Evolutionary conservation across 2,797 vertebrate genomes (phyloP).

Genomic region (Limosa lapponica): DNA sequence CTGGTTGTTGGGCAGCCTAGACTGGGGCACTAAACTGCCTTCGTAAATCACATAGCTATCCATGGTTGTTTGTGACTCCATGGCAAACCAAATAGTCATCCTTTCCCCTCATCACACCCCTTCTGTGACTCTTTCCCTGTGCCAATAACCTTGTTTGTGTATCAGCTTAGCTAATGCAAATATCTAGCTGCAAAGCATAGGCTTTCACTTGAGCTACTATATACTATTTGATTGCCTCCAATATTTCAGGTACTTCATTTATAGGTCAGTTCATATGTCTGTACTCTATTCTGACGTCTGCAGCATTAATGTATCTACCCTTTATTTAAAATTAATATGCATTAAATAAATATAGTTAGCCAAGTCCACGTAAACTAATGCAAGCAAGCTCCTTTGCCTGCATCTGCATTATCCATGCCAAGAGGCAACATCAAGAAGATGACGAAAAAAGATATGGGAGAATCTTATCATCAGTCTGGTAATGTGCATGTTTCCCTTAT

Average conservation of each 20-base stretch:
- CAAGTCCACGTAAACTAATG: background rate
- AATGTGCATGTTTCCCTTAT: background rate
- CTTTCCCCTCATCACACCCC: background rate
- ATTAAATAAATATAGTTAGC: background rate
- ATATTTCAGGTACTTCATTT: background rate
- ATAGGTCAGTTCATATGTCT: background rate
- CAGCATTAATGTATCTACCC: background rate
- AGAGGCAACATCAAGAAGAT: background rate
- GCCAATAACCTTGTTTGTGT: background rate
- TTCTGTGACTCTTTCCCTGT: background rate
- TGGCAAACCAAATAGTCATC: background rate
- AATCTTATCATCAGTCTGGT: background rate
- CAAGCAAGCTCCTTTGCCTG: background rate
- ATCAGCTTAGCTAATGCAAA: background rate
- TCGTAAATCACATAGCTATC: background rate
- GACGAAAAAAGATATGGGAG: background rate
- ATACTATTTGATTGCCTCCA: background rate
- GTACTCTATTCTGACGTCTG: background rate
- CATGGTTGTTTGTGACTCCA: background rate
- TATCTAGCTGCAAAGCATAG: background rate
- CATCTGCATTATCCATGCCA: background rate
- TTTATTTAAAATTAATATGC: conserved; percentile 22
- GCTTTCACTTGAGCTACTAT: background rate
- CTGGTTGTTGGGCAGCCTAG: background rate
- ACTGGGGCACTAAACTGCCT: background rate